phyloP scores from a whole-genome alignment of 2,113 vertebrate genomes.

The Heliornis fulica region DNA sequence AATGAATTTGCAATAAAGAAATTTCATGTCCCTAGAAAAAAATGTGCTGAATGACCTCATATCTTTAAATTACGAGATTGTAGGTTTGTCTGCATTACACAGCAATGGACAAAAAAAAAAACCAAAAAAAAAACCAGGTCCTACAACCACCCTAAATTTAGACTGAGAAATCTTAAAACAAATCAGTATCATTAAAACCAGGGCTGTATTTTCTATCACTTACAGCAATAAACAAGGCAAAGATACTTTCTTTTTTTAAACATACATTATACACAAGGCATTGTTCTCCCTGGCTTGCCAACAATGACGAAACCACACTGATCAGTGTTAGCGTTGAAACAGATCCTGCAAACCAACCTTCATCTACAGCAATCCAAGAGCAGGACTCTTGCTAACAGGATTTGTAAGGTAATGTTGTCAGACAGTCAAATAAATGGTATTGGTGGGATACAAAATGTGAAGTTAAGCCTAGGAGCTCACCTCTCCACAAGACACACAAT shows the following conservation, averaged over 20 bases:
- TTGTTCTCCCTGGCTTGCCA: background rate
- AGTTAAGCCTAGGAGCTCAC: background rate
- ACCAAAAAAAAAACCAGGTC: background rate
- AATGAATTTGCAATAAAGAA: background rate
- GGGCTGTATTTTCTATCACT: background rate
- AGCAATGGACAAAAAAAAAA: background rate
- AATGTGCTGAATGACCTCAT: background rate
- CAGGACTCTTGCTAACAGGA: background rate
- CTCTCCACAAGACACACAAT: background rate
- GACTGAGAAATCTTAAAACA: background rate
- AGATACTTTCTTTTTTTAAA: constrained; percentile 40
- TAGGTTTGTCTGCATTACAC: background rate
- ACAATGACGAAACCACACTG: background rate
- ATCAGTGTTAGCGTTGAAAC: background rate
- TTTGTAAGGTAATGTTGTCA: background rate
- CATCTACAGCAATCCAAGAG: background rate
- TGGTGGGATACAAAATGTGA: background rate
- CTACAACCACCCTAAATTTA: background rate
- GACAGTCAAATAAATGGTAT: background rate
- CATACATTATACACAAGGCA: background rate
- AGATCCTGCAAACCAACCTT: background rate
- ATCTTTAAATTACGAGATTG: background rate
- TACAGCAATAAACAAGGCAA: constrained; percentile 20
- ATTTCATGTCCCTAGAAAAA: background rate
- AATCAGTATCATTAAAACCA: background rate